Base-by-base conservation (phyloP, 2,113 vertebrate genomes). In the Himantopus leucocephalus region DNA sequence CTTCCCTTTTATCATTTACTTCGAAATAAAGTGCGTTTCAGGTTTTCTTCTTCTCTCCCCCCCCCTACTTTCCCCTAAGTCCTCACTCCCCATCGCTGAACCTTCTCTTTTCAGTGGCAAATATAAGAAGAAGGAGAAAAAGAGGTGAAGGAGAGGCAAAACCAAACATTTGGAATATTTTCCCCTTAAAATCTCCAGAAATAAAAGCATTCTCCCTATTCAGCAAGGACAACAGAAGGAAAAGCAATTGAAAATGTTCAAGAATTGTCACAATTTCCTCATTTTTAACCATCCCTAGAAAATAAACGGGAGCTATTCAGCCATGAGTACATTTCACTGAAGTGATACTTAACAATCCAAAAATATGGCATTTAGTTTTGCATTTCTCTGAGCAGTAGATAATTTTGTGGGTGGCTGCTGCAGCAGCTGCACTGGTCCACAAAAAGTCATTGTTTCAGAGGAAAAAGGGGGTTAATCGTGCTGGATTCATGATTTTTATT, bases 261-360 rank as follows among this genome's bases (percentile, higher is more conserved):
- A 90, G 93, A 96, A 96, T 93, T 90, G 45, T 83, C 88, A 85
- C 62, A 62, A 94, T 94, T 92, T 64, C 92, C 94, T 92, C 92
- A 27, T 89, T 96, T 95, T 95, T 77, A 81, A 60, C 88, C 92
- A 94, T 45, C 73, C 62, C 92, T 87, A 85, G 77, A 58, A 96
- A 97, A 94, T 87, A 81, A 94, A 95, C 13, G n/a, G 94, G 86
- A 95, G 83, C 88, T 94, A 91, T 96, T 96, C 94, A 97, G 37
- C 85, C 84, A 76, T 7, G 34, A 95, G 89, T 18, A 68, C 80
- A 91, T 95, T 96, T 92, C 94, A 94, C 62, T 96, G 90, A 96
- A 97, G 96, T 96, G 96, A 96, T 78, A 90, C 96, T 97, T 70
- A 88, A 91, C 93, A 92, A 79, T 47, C 96, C 96, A 94, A 95